phyloP scores from a whole-genome alignment of 2,797 vertebrate species.

The Sebastes diaconus region DNA sequence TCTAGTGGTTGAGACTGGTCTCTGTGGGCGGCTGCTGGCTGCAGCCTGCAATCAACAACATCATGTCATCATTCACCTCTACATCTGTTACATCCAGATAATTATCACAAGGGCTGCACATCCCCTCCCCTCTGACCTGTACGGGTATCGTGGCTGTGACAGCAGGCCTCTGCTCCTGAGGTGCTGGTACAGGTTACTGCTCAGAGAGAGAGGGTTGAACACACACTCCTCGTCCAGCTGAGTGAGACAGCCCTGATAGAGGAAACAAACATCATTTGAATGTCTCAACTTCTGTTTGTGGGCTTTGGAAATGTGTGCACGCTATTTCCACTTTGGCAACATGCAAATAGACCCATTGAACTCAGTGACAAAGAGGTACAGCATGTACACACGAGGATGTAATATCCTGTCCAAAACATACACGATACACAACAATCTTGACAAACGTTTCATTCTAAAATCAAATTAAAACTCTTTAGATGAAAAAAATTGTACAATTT shows the following conservation, averaged over 20 bases:
- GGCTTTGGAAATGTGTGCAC: neutral
- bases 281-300: neutral
- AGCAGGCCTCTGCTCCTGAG: constrained; percentile 56
- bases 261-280: neutral
- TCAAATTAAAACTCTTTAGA: neutral
- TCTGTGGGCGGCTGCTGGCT: constrained; percentile 28
- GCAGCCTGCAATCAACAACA: constrained; percentile 50
- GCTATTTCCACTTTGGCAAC: neutral
- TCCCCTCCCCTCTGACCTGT: constrained; percentile 51
- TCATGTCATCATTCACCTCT: neutral
- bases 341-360: neutral
- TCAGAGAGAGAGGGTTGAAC: constrained; percentile 71
- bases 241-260: constrained; percentile 60
- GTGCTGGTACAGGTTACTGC: constrained; percentile 66
- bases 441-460: neutral
- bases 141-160: constrained; percentile 60
- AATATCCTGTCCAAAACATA: neutral
- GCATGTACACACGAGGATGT: neutral
- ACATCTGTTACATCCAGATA: neutral
- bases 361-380: neutral
- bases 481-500: neutral
- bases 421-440: neutral
- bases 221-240: constrained; percentile 69
- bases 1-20: constrained; percentile 53
- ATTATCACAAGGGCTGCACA: too few relatives aligned